Base-by-base conservation (phyloP, 2,888 invertebrate species). In the Ditylenchus weischeri region DNA sequence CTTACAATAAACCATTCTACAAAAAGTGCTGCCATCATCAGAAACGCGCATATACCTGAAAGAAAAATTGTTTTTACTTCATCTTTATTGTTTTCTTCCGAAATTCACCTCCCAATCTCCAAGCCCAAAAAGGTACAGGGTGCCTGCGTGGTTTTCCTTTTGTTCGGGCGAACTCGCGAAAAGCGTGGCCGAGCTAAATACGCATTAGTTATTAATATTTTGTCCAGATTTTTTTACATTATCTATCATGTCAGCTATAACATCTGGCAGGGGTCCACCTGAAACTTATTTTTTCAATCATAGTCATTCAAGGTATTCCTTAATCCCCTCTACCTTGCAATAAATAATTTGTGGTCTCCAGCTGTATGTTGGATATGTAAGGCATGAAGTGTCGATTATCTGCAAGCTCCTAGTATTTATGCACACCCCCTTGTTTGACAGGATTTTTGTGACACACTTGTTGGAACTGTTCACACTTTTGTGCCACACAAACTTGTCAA, bases 321-420 rank as follows among this genome's bases (percentile, higher is more conserved):
- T 10, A 54, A 54, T 10, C 29, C 29, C 10, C 3, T 5, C 29
- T 54, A 29, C 54, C 54, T 75, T 79, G 80, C 50, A 80, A 72
- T 13, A 80, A 58, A 29, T 77, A 75, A 72, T 79, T 80, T 49
- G 74, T 75, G 13, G 76, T 72, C 65, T 80, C 80, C 47, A 72
- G 73, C 59, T 79, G 76, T 62, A 80, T 78, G 73, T 80, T 80
- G 23, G 72, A 66, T 11, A 78, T 66, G 18, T 70, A 54, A 13
- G 69, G 67, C 35, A 65, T 66, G 38, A 80, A 72, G 67, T 49
- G 50, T 29, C 23, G 64, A 51, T 72, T 43, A 23, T 68, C 67
- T 67, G 38, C 21, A 67, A 23, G 54, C 7, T 51, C 23, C 13
- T 51, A 51, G 13, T 51, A 6, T 21, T 51, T 21, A 8, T n/a